These are phyloP conservation scores for Leptosomus discolor DNA, from an alignment of 2,113 vertebrate species.

Conservation along the genomic window DNA sequence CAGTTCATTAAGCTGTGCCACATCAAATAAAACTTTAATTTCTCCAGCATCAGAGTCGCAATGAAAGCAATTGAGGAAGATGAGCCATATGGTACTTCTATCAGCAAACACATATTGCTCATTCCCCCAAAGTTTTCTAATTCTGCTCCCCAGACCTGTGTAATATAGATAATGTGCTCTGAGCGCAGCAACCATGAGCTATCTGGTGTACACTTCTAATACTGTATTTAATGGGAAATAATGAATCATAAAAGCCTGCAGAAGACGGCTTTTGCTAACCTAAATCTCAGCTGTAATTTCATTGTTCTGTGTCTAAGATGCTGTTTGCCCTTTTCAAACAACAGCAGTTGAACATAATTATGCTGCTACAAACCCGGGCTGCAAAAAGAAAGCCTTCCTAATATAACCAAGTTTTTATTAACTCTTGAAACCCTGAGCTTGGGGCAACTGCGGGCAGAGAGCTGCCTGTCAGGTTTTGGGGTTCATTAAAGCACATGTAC, in stretches of 20 bases:
- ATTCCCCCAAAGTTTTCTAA: constrained; percentile 90
- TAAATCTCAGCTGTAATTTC: constrained; percentile 89
- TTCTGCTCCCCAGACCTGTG: constrained; percentile 86
- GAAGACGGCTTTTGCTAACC: constrained; percentile 84
- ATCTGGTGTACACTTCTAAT: constrained; percentile 88
- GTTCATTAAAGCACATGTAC: background rate
- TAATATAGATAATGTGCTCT: constrained; percentile 87
- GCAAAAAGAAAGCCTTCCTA: constrained; percentile 62
- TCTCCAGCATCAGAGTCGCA: constrained; percentile 86
- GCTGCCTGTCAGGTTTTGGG: constrained; percentile 16
- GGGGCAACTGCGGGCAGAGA: background rate
- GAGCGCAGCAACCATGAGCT: constrained; percentile 84
- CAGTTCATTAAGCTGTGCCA: constrained; percentile 88
- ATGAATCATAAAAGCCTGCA: constrained; percentile 86
- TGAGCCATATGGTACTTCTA: constrained; percentile 88
- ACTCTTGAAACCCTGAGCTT: constrained; percentile 73
- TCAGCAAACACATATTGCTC: constrained; percentile 88
- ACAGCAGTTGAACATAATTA: constrained; percentile 83
- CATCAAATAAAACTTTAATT: constrained; percentile 90
- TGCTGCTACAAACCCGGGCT: constrained; percentile 74
- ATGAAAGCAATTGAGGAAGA: constrained; percentile 88
- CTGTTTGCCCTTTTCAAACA: constrained; percentile 82
- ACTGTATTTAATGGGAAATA: constrained; percentile 90
- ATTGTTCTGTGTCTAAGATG: constrained; percentile 86
- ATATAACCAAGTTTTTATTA: constrained; percentile 76